These are phyloP conservation scores for Pungitius pungitius DNA, from an alignment of 2,113 vertebrate species.

Conservation along the genomic window DNA sequence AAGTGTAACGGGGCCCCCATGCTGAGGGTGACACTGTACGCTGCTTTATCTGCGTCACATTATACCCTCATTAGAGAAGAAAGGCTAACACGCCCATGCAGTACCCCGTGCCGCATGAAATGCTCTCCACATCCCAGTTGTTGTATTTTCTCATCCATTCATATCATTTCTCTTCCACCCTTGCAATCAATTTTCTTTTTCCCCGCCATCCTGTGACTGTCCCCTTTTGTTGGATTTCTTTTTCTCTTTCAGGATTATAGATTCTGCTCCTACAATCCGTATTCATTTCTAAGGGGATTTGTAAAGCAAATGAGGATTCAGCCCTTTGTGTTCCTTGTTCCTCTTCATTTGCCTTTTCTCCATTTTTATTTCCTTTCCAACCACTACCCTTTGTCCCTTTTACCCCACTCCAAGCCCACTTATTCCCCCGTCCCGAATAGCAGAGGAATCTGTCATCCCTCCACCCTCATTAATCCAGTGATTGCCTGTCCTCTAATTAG, in stretches of 20 bases:
- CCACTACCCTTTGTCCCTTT: slow-evolving; percentile 35
- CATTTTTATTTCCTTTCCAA: slow-evolving; percentile 36
- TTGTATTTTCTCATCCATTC: slow-evolving; percentile 16
- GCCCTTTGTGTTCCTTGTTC: slow-evolving; percentile 41
- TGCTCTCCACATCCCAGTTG: neutral
- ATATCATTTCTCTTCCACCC: slow-evolving; percentile 28
- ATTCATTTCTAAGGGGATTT: slow-evolving; percentile 58
- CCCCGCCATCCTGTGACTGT: slow-evolving; percentile 22
- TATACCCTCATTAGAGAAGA: slow-evolving; percentile 37
- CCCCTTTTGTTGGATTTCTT: slow-evolving; percentile 46
- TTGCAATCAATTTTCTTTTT: slow-evolving; percentile 1
- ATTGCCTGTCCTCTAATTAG: slow-evolving; percentile 81
- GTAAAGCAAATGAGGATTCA: slow-evolving; percentile 53
- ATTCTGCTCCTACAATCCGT: slow-evolving; percentile 22
- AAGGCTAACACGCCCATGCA: slow-evolving; percentile 11
- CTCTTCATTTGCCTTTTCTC: slow-evolving; percentile 19
- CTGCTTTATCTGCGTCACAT: slow-evolving; percentile 46
- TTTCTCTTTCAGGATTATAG: slow-evolving; percentile 50
- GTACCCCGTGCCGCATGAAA: slow-evolving; percentile 2
- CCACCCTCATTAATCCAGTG: slow-evolving; percentile 78
- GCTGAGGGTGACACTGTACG: slow-evolving; percentile 34
- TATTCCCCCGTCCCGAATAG: slow-evolving; percentile 10
- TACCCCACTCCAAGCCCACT: slow-evolving; percentile 7
- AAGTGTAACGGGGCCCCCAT: slow-evolving; percentile 10
- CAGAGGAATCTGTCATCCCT: slow-evolving; percentile 58